phyloP scores from a whole-genome alignment of 2,113 vertebrate species.

The Psilopogon haemacephalus region DNA sequence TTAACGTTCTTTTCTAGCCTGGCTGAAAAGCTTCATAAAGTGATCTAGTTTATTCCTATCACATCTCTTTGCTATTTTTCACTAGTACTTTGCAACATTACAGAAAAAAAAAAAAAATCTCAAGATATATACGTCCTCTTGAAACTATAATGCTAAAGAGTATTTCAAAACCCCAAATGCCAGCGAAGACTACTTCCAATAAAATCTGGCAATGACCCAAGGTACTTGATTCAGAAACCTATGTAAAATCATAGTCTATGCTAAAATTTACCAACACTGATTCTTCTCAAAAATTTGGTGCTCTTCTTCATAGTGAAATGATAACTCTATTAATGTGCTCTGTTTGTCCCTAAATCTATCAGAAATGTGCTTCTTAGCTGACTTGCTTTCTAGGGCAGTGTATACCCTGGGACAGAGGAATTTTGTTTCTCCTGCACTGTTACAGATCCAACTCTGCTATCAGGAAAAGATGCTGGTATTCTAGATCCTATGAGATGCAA shows the following conservation, averaged over 20 bases:
- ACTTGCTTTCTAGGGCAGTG: not conserved
- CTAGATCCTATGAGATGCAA: slow-evolving; percentile 40
- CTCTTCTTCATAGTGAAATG: slow-evolving; percentile 8
- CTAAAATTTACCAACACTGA: not conserved
- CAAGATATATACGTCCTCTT: not conserved
- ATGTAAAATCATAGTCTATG: not conserved
- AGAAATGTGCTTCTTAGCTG: slow-evolving; percentile 67
- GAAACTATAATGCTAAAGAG: slow-evolving; percentile 12
- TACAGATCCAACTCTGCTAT: not conserved
- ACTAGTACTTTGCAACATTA: not conserved
- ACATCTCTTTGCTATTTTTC: slow-evolving; percentile 5
- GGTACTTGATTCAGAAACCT: not conserved
- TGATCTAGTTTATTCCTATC: not conserved
- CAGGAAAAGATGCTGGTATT: slow-evolving; percentile 32
- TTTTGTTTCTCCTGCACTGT: not conserved
- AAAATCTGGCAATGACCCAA: not conserved
- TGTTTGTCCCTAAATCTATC: slow-evolving; percentile 36
- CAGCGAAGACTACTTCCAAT: slow-evolving; percentile 5
- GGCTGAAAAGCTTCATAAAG: not conserved
- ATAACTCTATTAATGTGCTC: slow-evolving; percentile 50
- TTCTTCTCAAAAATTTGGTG: not conserved
- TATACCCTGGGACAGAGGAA: not conserved
- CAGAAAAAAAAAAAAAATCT: slow-evolving; percentile 23
- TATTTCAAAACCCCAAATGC: slow-evolving; percentile 7
- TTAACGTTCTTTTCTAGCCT: not conserved